Evolutionary conservation across 2,797 vertebrate genomes (phyloP).

Genomic region (Corythornis leucogaster): DNA sequence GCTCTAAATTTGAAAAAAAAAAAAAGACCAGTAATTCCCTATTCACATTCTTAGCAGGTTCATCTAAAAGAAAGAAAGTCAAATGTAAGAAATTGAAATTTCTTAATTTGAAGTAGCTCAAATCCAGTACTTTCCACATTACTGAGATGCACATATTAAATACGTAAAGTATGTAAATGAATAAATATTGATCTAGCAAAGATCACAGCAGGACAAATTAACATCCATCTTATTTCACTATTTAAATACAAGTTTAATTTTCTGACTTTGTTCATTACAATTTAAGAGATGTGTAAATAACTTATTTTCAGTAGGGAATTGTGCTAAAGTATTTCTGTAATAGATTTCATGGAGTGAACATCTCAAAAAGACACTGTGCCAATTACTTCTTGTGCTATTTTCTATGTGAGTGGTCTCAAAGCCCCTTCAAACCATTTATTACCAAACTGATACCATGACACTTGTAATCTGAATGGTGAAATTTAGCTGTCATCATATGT

Average conservation of each 20-base stretch:
- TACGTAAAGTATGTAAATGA: background rate
- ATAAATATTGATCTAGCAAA: background rate
- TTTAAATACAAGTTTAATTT: background rate
- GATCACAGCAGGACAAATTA: background rate
- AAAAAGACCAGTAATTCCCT: background rate
- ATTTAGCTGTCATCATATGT: background rate
- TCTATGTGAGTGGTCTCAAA: background rate
- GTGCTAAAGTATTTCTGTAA: background rate
- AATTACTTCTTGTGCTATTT: background rate
- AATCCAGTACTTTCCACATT: background rate
- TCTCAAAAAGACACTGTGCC: background rate
- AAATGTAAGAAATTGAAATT: background rate
- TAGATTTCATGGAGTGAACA: background rate
- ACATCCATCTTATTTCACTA: background rate
- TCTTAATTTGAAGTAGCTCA: background rate
- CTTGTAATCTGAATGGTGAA: background rate
- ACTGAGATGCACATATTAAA: background rate
- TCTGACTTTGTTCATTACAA: background rate
- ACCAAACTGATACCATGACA: background rate
- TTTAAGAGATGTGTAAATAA: background rate
- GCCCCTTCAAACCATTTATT: background rate
- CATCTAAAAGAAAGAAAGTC: background rate
- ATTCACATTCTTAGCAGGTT: background rate
- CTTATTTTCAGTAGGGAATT: background rate
- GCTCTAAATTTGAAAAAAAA: slow-evolving; percentile 73